These are phyloP conservation scores for Adelphocoris suturalis DNA, from an alignment of 2,888 invertebrate species.

Conservation along the genomic window DNA sequence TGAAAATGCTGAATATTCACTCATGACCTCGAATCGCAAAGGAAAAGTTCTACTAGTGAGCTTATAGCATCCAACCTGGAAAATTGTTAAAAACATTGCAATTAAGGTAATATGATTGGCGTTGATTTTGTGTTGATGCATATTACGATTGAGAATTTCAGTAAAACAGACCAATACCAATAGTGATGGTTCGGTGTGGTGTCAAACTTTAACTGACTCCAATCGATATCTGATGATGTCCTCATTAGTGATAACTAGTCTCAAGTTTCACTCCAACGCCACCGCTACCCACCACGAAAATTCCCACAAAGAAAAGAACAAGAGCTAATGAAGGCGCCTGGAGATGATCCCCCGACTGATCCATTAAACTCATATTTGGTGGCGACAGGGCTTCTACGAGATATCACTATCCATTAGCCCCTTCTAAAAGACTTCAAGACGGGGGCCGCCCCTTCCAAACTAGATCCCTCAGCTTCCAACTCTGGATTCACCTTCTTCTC, in stretches of 20 bases:
- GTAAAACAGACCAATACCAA: too few species aligned
- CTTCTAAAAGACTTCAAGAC: constrained; percentile 62
- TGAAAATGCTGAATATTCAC: too few species aligned
- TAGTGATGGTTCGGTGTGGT: neutral
- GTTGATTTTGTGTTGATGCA: too few species aligned
- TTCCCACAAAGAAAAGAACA: constrained; percentile 25
- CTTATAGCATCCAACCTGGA: too few species aligned
- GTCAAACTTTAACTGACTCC: constrained; percentile 8
- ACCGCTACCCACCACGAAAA: neutral
- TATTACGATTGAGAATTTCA: too few species aligned
- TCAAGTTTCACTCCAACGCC: neutral
- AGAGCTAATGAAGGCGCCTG: constrained; percentile 67
- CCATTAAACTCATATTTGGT: constrained; percentile 71
- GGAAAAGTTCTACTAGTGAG: too few species aligned
- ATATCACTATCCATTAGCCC: constrained; percentile 70
- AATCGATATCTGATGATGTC: constrained; percentile 43
- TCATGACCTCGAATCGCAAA: too few species aligned
- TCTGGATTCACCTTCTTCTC: constrained; percentile 37
- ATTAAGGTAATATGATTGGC: too few species aligned
- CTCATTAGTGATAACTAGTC: constrained; percentile 49
- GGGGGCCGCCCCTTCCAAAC: constrained; percentile 50
- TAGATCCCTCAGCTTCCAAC: constrained; percentile 59
- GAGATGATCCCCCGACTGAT: constrained; percentile 66
- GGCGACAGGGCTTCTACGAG: constrained; percentile 64
- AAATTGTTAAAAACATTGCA: too few species aligned